Evolutionary conservation across 2,888 invertebrate genomes (phyloP).

Genomic region (Entomobrya proxima): DNA sequence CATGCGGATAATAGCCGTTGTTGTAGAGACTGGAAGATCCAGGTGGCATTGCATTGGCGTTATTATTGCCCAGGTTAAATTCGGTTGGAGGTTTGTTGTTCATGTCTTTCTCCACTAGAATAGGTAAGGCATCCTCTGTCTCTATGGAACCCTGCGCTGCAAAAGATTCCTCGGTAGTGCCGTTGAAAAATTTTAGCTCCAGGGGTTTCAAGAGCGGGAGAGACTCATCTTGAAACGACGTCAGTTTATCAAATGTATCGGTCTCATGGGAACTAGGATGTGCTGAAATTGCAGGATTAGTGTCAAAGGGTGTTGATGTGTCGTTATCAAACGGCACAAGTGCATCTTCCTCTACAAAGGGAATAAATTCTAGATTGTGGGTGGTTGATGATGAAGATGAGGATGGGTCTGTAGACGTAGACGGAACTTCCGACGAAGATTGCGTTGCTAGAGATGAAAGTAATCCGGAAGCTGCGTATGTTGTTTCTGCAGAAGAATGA

Average conservation of each 20-base stretch:
- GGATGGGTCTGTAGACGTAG: constrained; percentile 75
- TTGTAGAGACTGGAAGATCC: constrained; percentile 72
- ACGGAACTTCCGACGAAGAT: constrained; percentile 33
- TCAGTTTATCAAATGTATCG: constrained; percentile 42
- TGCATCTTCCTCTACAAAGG: constrained; percentile 91
- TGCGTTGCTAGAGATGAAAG: background rate
- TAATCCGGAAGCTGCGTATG: background rate
- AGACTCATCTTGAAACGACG: background rate
- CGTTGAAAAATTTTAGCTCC: constrained; percentile 46
- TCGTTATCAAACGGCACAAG: constrained; percentile 77
- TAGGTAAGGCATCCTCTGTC: constrained; percentile 4
- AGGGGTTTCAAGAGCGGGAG: constrained; percentile 43
- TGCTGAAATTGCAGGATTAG: background rate
- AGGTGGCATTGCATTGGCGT: constrained; percentile 12
- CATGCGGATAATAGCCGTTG: constrained; percentile 72
- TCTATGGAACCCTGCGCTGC: constrained; percentile 5
- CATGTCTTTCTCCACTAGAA: constrained; percentile 64
- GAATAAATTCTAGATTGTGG: constrained; percentile 82
- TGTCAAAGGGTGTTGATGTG: background rate
- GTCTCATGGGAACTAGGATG: constrained; percentile 1
- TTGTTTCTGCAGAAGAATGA: background rate
- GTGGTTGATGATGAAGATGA: constrained; percentile 69
- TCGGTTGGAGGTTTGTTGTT: constrained; percentile 27
- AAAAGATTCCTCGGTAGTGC: constrained; percentile 11
- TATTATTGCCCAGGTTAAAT: background rate